Evolutionary conservation across 1,140 invertebrate genomes (phyloP), one percentile per base, ranked within the genome.

Genomic region (Leptoteleia sp.): DNA sequence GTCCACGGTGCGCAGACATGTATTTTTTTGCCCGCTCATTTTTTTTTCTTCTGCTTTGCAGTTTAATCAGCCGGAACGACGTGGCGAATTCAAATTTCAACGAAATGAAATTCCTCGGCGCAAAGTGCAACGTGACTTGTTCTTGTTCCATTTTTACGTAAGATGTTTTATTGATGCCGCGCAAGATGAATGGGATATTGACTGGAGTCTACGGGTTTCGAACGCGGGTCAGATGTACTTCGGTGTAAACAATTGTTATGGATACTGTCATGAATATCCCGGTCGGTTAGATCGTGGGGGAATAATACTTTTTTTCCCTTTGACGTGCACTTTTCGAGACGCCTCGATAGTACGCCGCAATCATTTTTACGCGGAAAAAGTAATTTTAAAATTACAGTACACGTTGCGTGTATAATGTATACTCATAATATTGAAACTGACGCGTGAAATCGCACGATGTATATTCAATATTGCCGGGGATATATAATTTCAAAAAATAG

Each of bases 161-260:
- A 71, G 43, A 61, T 31, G 54, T 59, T 55, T 54, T 45, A 55
- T 72, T 38, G 31, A 62, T n/a, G n/a, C n/a, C n/a, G n/a, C n/a
- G n/a, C n/a, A n/a, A n/a, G n/a, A n/a, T n/a, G n/a, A n/a, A n/a
- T n/a, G n/a, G n/a, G n/a, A n/a, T n/a, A n/a, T n/a, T n/a, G n/a
- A n/a, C n/a, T n/a, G n/a, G n/a, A n/a, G n/a, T n/a, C n/a, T n/a
- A n/a, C n/a, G 55, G 16, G 57, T 71, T 71, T 61, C 31, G 59
- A n/a, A n/a, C 40, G 45, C 62, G 47, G 67, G 55, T 71, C 47
- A 68, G 31, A 48, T 17, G 37, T 40, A 48, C 33, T 55, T 48
- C 22, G 40, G 38, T 47, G 33, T 38, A 38, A 57, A 48, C 31
- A 22, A 68, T 57, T 55, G 19, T 57, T 40, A 57, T 68, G 47